Percentiles rank a stretch among this genome's conserved stretches.
Evolutionary conservation across 2,888 invertebrate genomes (phyloP).

Genomic region (Eledona agricola): DNA sequence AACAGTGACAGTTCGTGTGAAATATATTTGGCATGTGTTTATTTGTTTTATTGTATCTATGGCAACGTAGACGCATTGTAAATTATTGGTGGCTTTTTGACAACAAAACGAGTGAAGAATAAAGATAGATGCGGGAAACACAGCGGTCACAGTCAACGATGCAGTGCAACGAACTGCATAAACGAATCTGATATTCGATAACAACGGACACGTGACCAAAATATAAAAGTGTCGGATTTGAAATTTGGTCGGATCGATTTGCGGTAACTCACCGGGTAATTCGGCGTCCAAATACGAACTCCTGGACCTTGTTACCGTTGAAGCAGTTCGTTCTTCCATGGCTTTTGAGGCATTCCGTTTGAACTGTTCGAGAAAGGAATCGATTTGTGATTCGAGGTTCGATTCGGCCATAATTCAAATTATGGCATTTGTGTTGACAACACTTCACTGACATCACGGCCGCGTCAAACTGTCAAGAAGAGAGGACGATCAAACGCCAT

Average conservation of each 20-base stretch:
- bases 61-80: too few species aligned
- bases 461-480: not conserved
- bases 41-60: too few species aligned
- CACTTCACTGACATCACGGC: conserved; percentile 26
- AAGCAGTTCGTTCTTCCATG: conserved; percentile 63
- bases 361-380: conserved; percentile 84
- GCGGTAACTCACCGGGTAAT: conserved; percentile 52
- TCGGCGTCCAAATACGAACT: conserved; percentile 55
- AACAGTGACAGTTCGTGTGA: too few species aligned
- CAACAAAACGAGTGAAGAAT: too few species aligned
- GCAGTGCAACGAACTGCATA: conserved; percentile 28
- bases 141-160: too few species aligned
- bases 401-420: conserved; percentile 51
- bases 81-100: too few species aligned
- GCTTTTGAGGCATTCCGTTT: conserved; percentile 81
- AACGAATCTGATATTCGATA: conserved; percentile 2
- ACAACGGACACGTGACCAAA: conserved; percentile 24
- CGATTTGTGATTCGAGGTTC: conserved; percentile 83
- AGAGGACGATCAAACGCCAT: not conserved
- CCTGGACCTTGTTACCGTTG: conserved; percentile 48
- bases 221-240: conserved; percentile 7
- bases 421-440: conserved; percentile 21
- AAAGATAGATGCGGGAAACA: too few species aligned
- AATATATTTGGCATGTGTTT: too few species aligned
- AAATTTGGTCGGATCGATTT: conserved; percentile 4